Evolutionary conservation across 2,888 invertebrate species (phyloP), one percentile per base, ranked within the genome.

Genomic region (Volucella inanis): DNA sequence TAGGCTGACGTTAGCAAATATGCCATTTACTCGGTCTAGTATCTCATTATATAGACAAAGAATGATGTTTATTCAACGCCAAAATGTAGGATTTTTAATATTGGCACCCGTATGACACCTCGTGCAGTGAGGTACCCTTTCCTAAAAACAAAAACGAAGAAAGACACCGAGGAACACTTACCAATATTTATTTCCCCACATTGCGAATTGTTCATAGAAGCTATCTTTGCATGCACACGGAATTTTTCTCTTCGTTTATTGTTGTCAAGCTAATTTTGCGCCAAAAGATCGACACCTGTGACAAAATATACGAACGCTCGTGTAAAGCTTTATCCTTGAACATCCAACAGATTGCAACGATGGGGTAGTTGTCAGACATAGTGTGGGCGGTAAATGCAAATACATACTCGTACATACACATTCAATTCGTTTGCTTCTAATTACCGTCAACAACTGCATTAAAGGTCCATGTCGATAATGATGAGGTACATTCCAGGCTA

Each of bases 311-410:
- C 31, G 6, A 31, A 0, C 6, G 45, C 12, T 12, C 14, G 47
- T 70, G 18, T 41, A 57, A 15, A 57, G 47, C 18, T 57, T 57
- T n/a, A 49, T 57, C 70, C 70, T 70, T 70, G 57, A 70, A 70
- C 47, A 61, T 22, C 22, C 22, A 22, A 22, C 61, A 45, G 61
- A 61, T 45, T 22, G 61, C 59, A 41, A 43, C 59, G 59, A 2
- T 22, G 18, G 15, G 10, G 14, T 54, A 1, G 12, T 8, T 22
- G 38, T n/a, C 8, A n/a, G 54, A 38, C 31, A 11, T 0, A n/a
- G 54, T 31, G 54, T 22, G 31, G n/a, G 54, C 31, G 54, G 31
- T 6, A 22, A 3, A 12, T 22, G 31, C 39, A 55, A 38, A 39
- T 6, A 31, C 6, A 31, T 31, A 4, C 31, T 31, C 31, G 45